Evolutionary conservation across 2,113 vertebrate species (phyloP).

Genomic region (Pipa parva): DNA sequence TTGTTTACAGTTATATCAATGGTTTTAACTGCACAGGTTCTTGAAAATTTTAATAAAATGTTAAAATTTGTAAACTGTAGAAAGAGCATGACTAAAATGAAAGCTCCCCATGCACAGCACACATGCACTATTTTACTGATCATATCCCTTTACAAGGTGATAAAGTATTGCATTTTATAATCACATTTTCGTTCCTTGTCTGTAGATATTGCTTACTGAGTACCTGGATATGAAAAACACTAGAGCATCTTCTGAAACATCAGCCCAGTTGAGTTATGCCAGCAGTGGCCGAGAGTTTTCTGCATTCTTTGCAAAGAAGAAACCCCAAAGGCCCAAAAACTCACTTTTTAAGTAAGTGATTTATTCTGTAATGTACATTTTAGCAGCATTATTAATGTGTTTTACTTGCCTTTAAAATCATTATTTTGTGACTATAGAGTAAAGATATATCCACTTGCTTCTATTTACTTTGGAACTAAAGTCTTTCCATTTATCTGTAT

Average conservation of each 20-base stretch:
- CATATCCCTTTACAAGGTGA: no score
- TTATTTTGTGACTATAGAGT: not conserved
- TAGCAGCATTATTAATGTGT: not conserved
- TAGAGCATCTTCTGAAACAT: conserved; percentile 80
- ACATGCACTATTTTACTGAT: no score
- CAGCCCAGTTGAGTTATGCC: conserved; percentile 86
- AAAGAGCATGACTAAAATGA: no score
- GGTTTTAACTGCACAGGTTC: no score
- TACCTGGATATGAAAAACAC: conserved; percentile 98
- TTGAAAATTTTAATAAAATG: no score
- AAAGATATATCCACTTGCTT: no score
- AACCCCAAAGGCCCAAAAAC: conserved; percentile 86
- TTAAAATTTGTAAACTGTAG: no score
- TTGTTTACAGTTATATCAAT: no score
- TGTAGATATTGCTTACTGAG: conserved; percentile 88
- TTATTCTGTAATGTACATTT: no score
- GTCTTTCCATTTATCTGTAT: no score
- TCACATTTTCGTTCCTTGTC: not conserved
- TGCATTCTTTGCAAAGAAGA: conserved; percentile 95
- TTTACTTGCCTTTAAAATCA: not conserved
- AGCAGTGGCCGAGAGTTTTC: conserved; percentile 92
- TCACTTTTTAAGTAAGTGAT: conserved; percentile 84
- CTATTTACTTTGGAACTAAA: no score
- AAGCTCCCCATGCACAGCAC: no score
- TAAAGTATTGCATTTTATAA: conserved; percentile 3